phyloP scores from a whole-genome alignment of 2,113 vertebrate species.

The Gallinago undulata region DNA sequence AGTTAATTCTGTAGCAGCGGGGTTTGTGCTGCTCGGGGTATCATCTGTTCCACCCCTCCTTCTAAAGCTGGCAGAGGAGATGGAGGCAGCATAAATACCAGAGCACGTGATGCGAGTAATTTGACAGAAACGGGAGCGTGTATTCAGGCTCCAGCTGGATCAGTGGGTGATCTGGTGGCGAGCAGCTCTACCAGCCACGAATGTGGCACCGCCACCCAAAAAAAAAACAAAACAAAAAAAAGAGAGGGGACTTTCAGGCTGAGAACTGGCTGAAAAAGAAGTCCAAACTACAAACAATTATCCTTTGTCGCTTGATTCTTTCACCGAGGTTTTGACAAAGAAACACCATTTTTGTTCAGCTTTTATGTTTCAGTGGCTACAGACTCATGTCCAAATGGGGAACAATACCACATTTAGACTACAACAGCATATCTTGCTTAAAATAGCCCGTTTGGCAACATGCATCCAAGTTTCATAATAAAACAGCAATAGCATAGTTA shows the following conservation, averaged over 20 bases:
- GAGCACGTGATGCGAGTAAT: conserved; percentile 49
- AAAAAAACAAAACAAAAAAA: neutral
- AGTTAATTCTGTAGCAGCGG: conserved; percentile 59
- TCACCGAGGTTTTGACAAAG: conserved; percentile 34
- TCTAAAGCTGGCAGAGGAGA: conserved; percentile 48
- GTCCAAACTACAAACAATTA: neutral
- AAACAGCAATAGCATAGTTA: neutral
- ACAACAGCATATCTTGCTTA: conserved; percentile 46
- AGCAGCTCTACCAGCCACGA: conserved; percentile 38
- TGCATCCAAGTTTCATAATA: conserved; percentile 7
- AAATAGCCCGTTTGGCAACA: conserved; percentile 41
- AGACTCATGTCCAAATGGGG: conserved; percentile 21
- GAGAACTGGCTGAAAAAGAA: neutral
- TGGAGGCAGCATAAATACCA: conserved; percentile 56
- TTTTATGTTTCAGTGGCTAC: conserved; percentile 14
- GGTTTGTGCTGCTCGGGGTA: conserved; percentile 49
- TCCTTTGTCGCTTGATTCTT: conserved; percentile 12
- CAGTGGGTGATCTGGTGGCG: conserved; percentile 45
- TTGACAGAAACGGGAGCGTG: conserved; percentile 37
- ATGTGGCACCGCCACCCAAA: conserved; percentile 19
- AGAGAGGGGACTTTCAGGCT: neutral
- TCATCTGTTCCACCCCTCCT: conserved; percentile 41
- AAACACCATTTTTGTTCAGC: conserved; percentile 31
- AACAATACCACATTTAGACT: conserved; percentile 51
- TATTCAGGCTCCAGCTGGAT: conserved; percentile 61